Evolutionary conservation across 2,797 vertebrate genomes (phyloP).

Genomic region (Pogoniulus pusillus): DNA sequence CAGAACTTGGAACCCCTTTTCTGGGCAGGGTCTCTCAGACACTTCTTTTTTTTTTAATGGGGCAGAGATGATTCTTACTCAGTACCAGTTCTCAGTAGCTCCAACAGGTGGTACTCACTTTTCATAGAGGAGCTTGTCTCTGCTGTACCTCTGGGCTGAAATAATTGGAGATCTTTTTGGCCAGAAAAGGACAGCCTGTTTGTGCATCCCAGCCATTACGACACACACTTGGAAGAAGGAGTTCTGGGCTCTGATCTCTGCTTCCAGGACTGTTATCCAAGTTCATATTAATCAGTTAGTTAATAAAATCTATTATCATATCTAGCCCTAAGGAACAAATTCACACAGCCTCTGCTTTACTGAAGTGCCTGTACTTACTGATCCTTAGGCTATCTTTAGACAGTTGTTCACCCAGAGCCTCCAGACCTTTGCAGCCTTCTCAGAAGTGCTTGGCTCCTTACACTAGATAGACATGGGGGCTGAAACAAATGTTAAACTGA

Average conservation of each 20-base stretch:
- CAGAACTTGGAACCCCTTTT: neutral
- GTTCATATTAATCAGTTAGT: neutral
- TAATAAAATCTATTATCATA: neutral
- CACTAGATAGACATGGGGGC: neutral
- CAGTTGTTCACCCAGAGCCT: neutral
- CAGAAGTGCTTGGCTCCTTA: neutral
- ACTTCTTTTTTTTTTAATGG: neutral
- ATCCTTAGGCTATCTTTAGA: neutral
- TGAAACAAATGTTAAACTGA: neutral
- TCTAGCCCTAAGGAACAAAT: neutral
- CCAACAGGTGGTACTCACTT: neutral
- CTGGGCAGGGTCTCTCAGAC: neutral
- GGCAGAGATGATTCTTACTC: neutral
- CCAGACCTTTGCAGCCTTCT: neutral
- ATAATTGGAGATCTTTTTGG: neutral
- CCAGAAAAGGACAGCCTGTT: neutral
- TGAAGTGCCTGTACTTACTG: neutral
- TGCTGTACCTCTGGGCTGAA: neutral
- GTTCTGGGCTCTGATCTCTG: neutral
- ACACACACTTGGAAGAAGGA: neutral
- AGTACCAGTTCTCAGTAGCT: neutral
- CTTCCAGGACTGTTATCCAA: neutral
- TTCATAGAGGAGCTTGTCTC: neutral
- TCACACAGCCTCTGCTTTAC: neutral
- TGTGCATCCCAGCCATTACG: neutral